These are phyloP conservation scores for Australoheros scitulus DNA, from an alignment of 2,113 vertebrate genomes.

Conservation along the genomic window DNA sequence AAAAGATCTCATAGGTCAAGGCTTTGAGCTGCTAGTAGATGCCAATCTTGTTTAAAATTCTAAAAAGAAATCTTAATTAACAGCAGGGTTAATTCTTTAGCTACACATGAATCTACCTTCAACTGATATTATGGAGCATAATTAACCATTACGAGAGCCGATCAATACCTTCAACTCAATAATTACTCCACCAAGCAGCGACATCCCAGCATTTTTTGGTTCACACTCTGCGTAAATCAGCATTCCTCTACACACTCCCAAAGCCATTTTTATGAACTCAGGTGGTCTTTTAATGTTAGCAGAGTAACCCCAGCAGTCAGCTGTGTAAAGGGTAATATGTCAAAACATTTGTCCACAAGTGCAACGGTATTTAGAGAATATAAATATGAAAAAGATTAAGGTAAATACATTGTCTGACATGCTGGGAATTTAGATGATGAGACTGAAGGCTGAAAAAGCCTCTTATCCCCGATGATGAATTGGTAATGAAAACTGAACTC, in stretches of 20 bases:
- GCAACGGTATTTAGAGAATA: background rate
- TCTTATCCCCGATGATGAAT: background rate
- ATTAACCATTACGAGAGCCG: slow-evolving; percentile 5
- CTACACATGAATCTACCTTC: background rate
- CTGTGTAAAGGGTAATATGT: background rate
- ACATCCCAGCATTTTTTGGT: slow-evolving; percentile 8
- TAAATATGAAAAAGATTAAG: background rate
- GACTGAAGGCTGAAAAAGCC: background rate
- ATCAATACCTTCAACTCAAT: slow-evolving; percentile 44
- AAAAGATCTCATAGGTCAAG: background rate
- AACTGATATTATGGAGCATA: background rate
- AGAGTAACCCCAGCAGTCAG: background rate
- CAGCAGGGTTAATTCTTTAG: background rate
- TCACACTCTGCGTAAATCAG: slow-evolving; percentile 10
- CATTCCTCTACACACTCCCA: background rate
- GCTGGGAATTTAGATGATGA: background rate
- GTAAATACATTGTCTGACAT: background rate
- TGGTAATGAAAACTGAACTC: background rate
- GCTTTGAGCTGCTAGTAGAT: background rate
- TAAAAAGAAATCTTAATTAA: background rate
- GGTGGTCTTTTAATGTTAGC: slow-evolving; percentile 1
- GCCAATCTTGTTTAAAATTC: background rate
- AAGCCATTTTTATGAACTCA: background rate
- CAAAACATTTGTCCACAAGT: background rate
- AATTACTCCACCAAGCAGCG: slow-evolving; percentile 17